A percentile compares a stretch with the other conserved stretches of the same genome.
phyloP scores from a whole-genome alignment of 64 coral and sea anemone genomes.

The Pocillopora damicornis region DNA sequence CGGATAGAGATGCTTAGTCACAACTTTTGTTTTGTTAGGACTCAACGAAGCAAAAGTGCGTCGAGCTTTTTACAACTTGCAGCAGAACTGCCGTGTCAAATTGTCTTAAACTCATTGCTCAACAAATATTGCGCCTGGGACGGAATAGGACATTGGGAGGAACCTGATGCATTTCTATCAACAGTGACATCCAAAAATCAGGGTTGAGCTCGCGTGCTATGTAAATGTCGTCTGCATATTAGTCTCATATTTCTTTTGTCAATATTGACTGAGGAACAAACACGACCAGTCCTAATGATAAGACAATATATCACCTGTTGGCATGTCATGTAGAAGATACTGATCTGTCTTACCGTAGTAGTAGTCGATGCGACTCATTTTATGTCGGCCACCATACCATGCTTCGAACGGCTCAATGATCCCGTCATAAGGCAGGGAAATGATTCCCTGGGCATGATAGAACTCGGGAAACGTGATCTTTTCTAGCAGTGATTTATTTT shows the following conservation, averaged over 20 bases:
- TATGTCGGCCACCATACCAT: constrained; percentile 69
- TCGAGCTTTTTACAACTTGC: too few relatives aligned
- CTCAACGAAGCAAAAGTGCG: too few relatives aligned
- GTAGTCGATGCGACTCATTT: constrained; percentile 94
- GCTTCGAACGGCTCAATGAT: constrained; percentile 92
- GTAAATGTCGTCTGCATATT: background rate
- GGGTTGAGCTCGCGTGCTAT: too few relatives aligned
- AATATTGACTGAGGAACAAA: background rate
- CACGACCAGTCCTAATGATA: background rate
- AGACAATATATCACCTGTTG: background rate
- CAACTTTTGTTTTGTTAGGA: too few relatives aligned
- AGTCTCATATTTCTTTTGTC: background rate
- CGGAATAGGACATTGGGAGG: too few relatives aligned
- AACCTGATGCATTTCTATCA: too few relatives aligned
- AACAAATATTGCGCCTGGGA: too few relatives aligned
- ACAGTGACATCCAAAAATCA: too few relatives aligned
- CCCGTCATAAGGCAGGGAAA: constrained; percentile 76
- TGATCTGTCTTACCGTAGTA: constrained; percentile 69
- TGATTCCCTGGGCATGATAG: constrained; percentile 73
- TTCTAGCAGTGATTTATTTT: constrained; percentile 1
- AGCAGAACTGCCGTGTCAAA: too few relatives aligned
- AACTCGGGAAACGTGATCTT: constrained; percentile 53
- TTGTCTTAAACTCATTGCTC: too few relatives aligned
- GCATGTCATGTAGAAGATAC: background rate
- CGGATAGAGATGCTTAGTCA: too few relatives aligned